Base-by-base conservation (phyloP, 1,140 invertebrate genomes). In the Trichonephila clavata region DNA sequence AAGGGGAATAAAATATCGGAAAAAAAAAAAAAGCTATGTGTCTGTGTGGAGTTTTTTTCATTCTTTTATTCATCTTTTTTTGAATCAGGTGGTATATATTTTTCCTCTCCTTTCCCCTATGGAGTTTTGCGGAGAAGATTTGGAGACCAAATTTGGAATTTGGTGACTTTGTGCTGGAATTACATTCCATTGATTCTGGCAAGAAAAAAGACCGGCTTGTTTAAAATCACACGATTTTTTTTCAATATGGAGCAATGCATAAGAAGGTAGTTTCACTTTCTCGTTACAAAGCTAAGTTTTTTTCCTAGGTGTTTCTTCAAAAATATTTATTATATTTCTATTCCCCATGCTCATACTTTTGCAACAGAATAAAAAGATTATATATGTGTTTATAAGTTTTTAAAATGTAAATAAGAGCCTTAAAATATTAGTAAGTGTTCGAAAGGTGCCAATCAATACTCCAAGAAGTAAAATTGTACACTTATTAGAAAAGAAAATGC, bases 141-240 rank as follows among this genome's bases (percentile, higher is more conserved):
- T 68, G 21, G n/a, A 24, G 65, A 20, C 27, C 27, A 39, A 32
- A 39, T 77, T 77, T 39, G 24, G 18, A 63, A 63, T 63, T 63
- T 63, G 27, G 71, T 80, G 71, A 80, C 83, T 84, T 84, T 84
- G 83, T 59, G n/a, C 32, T 60, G 83, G 57, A 84, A 84, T 84
- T 84, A 84, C 83, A 27, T 84, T 84, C 83, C 83, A 84, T 84
- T 84, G 83, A 84, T 84, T 84, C 83, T 18, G 16, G 13, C 43
- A 14, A 24, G 6, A 59, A 59, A 50, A 84, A 24, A 68, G n/a
- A 7, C n/a, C 2, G 65, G n/a, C 65, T 68, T 68, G 24, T 68
- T 68, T 68, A 68, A 68, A 68, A 24, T 68, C 65, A n/a, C 65
- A 27, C 2, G 24, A 13, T 68, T 68, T 68, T 50, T 50, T 13